A percentile compares a stretch with the other conserved stretches of the same genome.
Evolutionary conservation across 2,888 invertebrate genomes (phyloP).

Genomic region (Acanthopleura granulata): DNA sequence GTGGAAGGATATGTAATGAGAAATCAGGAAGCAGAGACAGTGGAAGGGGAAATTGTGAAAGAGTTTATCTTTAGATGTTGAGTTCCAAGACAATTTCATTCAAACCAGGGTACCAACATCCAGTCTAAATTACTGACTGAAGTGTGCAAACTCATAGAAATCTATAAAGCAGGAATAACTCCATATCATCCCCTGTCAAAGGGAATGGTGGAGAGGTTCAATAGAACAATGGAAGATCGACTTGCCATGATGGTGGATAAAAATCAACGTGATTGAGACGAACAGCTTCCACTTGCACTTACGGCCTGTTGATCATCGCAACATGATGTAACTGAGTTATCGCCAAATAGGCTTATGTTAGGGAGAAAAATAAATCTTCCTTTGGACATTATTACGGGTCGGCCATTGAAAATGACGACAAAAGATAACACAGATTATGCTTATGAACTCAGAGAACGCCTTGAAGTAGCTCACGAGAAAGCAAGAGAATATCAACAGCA

Average conservation of each 20-base stretch:
- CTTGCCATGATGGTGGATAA: constrained; percentile 22
- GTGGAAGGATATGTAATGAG: not conserved
- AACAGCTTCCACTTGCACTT: constrained; percentile 18
- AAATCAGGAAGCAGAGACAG: constrained; percentile 20
- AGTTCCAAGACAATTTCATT: constrained; percentile 26
- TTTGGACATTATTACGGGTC: constrained; percentile 25
- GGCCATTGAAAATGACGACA: not conserved
- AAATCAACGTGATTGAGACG: constrained; percentile 33
- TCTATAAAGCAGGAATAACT: constrained; percentile 32
- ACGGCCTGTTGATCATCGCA: constrained; percentile 26
- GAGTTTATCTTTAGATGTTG: constrained; percentile 31
- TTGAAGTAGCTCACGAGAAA: constrained; percentile 2
- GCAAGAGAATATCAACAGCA: not conserved
- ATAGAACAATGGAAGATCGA: constrained; percentile 27
- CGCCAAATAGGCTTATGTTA: constrained; percentile 23
- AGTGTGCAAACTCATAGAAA: constrained; percentile 25
- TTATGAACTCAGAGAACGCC: not conserved
- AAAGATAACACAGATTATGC: not conserved
- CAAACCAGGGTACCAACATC: constrained; percentile 31
- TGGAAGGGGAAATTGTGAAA: constrained; percentile 22
- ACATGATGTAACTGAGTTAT: constrained; percentile 22
- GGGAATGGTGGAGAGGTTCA: constrained; percentile 32
- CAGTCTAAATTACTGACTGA: constrained; percentile 25
- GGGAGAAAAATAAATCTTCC: constrained; percentile 23
- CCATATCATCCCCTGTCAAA: constrained; percentile 31